Evolutionary conservation across 2,797 vertebrate species (phyloP), one percentile per base, ranked within the genome.

Genomic region (Megaceryle alcyon): DNA sequence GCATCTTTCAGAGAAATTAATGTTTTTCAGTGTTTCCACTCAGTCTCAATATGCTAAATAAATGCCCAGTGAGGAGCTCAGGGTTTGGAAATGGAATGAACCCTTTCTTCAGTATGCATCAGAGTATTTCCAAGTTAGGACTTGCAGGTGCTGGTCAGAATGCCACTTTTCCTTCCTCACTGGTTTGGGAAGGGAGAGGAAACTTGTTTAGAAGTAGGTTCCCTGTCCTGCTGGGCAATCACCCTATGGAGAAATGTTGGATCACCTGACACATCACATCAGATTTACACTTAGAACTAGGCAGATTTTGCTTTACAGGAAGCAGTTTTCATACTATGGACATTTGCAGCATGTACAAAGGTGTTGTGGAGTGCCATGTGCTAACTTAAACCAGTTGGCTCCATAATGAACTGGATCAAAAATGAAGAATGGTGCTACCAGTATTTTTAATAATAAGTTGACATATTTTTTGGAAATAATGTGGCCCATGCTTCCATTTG

Each of bases 401-500:
- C 21, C 10, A 10, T 70, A 82, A 90, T 43, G 0, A 79, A 73
- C 56, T 72, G 39, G 26, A 70, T 71, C 20, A 53, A 49, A 91
- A 85, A 53, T 82, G 26, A 85, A 73, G 68, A 56, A 68, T 53
- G 26, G 8, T 49, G 19, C 77, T 90, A 68, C 46, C 44, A 35
- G 35, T 79, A 49, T 88, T 88, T 90, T 59, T 64, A 86, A 59
- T 76, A 41, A 51, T 33, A 53, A 28, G 51, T 94, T 84, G 46
- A 56, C 69, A 37, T 48, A 17, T 7, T 86, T 78, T 93, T 94
- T 60, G 9, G 57, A 76, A 91, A 33, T 13, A 35, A 3, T 25
- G 13, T 60, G 54, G 56, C 35, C 48, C 4, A 9, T 94, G 53
- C 60, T 94, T 79, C 95, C 43, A 51, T 96, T 94, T 94, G 23